Conservation (phyloP, 37 sponge, comb jelly and placozoan genomes). For the Ianthella basta region DNA sequence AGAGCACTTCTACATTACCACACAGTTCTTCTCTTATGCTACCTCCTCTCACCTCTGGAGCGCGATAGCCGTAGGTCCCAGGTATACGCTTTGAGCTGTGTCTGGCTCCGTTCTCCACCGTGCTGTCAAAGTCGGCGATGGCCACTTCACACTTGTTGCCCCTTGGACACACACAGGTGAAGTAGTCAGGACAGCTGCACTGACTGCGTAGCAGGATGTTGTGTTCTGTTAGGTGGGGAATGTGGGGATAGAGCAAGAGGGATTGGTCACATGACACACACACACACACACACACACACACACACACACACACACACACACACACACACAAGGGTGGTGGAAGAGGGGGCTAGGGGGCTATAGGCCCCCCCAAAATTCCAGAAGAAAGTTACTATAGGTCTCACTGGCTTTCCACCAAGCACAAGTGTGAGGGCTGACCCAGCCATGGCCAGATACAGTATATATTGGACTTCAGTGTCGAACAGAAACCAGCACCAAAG, state of each 20-base stretch:
- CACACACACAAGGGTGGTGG: too few relatives aligned
- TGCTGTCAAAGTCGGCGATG: constrained; percentile 23
- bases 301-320: too few relatives aligned
- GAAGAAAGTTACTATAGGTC: too few relatives aligned
- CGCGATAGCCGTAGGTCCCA: constrained; percentile 25
- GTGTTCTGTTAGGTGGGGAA: background rate
- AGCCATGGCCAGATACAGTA: too few relatives aligned
- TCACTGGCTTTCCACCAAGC: too few relatives aligned
- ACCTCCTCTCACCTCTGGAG: constrained; percentile 20
- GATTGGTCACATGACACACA: background rate
- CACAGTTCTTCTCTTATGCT: too few relatives aligned
- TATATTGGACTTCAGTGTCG: too few relatives aligned
- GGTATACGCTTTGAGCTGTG: background rate
- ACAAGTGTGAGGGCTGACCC: too few relatives aligned
- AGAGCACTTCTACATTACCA: too few relatives aligned
- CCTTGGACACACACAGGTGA: background rate
- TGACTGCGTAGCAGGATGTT: background rate
- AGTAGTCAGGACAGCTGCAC: background rate
- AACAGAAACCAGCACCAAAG: too few relatives aligned
- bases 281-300: background rate
- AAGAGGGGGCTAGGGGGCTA: too few relatives aligned
- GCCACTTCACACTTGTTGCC: background rate
- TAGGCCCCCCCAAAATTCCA: too few relatives aligned
- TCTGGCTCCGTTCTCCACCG: background rate
- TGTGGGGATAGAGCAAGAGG: background rate